Percentiles rank a stretch among this genome's conserved stretches.
Conservation (phyloP, 30 jellyfish, hydroid and myxozoan genomes). For the Turritopsis dohrnii region DNA sequence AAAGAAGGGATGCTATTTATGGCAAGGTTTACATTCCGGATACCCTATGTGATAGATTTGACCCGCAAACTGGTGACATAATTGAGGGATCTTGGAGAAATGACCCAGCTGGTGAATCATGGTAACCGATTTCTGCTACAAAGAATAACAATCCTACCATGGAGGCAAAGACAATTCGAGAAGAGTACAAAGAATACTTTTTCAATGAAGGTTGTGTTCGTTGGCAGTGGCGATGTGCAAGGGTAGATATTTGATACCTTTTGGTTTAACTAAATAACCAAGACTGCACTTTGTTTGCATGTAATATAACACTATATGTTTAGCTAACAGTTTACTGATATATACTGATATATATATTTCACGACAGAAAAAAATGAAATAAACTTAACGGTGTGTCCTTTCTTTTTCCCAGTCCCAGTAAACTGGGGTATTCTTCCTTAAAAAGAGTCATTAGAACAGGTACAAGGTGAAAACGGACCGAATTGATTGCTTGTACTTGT, state of each 20-base stretch:
- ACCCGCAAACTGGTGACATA: slow-evolving; percentile 35
- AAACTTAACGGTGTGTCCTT: neutral
- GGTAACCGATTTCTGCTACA: slow-evolving; percentile 23
- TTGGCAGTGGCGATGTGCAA: slow-evolving; percentile 48
- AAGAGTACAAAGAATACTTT: slow-evolving; percentile 21
- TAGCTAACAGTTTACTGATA: no score
- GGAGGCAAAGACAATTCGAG: slow-evolving; percentile 42
- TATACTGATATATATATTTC: no score
- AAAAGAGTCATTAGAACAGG: neutral
- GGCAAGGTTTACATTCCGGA: slow-evolving; percentile 22
- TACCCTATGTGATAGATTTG: slow-evolving; percentile 6
- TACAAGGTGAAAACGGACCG: neutral
- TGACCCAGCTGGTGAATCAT: slow-evolving; percentile 33
- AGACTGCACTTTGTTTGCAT: neutral
- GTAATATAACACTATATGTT: no score
- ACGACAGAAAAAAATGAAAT: neutral
- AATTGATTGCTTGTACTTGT: neutral
- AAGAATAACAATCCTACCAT: slow-evolving; percentile 30
- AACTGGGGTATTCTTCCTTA: neutral
- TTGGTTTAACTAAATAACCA: no score
- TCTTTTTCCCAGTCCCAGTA: neutral
- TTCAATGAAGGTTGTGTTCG: slow-evolving; percentile 35
- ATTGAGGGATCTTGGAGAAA: slow-evolving; percentile 37
- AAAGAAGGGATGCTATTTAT: slow-evolving; percentile 8
- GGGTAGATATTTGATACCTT: slow-evolving; percentile 22